Percentiles rank a stretch among this genome's conserved stretches.
Conservation (phyloP, 1,140 invertebrate species). For the Cyphomyrmex costatus region DNA sequence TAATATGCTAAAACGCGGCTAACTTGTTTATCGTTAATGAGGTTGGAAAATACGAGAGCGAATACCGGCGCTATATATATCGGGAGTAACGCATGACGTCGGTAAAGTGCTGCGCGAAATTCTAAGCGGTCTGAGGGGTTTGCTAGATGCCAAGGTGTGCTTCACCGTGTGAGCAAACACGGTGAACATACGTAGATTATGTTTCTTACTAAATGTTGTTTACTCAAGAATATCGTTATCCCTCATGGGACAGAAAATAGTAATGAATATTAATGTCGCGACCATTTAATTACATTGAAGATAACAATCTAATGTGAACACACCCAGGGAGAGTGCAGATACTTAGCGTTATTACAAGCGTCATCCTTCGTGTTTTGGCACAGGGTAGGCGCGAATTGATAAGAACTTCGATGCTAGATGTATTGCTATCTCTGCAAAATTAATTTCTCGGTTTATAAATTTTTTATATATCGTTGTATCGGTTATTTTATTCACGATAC, state of each 20-base stretch:
- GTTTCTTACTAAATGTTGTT: slow-evolving; percentile 55
- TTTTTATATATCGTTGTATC: neutral
- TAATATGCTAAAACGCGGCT: slow-evolving; percentile 54
- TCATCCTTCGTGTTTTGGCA: neutral
- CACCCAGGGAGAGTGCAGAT: neutral
- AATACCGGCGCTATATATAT: slow-evolving; percentile 24
- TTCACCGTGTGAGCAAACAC: slow-evolving; percentile 31
- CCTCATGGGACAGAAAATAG: slow-evolving; percentile 44
- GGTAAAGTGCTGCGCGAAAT: slow-evolving; percentile 43
- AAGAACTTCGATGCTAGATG: neutral
- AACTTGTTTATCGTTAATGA: slow-evolving; percentile 62
- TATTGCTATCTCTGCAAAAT: neutral
- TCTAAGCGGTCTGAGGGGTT: slow-evolving; percentile 19
- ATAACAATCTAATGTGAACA: slow-evolving; percentile 39
- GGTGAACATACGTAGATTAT: slow-evolving; percentile 38
- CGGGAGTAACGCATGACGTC: slow-evolving; percentile 27
- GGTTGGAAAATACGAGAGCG: slow-evolving; percentile 42
- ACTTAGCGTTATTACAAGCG: neutral
- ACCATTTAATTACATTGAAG: slow-evolving; percentile 54
- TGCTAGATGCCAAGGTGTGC: slow-evolving; percentile 17
- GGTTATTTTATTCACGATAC: neutral
- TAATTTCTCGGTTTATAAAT: neutral
- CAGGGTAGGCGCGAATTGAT: neutral
- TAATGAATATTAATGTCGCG: slow-evolving; percentile 60
- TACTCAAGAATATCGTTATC: slow-evolving; percentile 42